Evolutionary conservation across 2,797 vertebrate genomes (phyloP), one percentile per base, ranked within the genome.

Genomic region (Saxicola maurus): DNA sequence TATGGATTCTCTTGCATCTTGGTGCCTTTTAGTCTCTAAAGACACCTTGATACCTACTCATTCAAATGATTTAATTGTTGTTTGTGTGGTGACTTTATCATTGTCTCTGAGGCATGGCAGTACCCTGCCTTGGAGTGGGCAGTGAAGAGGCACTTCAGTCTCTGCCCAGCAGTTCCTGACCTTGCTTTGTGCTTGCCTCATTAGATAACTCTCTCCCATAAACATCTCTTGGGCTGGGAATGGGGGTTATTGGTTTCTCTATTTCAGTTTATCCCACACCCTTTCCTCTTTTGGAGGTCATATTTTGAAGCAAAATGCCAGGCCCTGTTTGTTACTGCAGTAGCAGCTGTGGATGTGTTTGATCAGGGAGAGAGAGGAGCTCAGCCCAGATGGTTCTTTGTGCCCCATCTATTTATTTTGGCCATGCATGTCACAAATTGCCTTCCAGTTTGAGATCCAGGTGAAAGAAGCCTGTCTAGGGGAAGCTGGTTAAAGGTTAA

Each of bases 401-500:
- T 48, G 73, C 68, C 40, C 77, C 13, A 11, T 72, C 57, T 94
- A 82, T 94, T 91, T 96, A 79, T 82, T 94, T 68, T 88, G 75
- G 56, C 68, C 46, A 8, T 17, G 42, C 21, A 10, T 85, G 77
- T 67, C 86, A 84, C 77, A 74, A 52, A 84, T 38, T 59, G 80
- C 74, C 33, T 72, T 91, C 19, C 55, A 62, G 53, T 43, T 38
- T 0, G 4, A 80, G 86, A 17, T 88, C 31, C 72, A 88, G 90
- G 94, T 90, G 86, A 38, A 75, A 71, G 74, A 43, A 86, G 43
- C 77, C 46, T 55, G 67, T 67, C 53, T 9, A 8, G 71, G 64
- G 71, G 30, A 42, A 91, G 43, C 40, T 80, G 33, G 92, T 93
- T 96, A 90, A 92, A 94, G 30, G 43, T 93, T 93, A 95, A 93